These are phyloP conservation scores for Poeciliopsis turrubarensis DNA, from an alignment of 2,113 vertebrate species.

Conservation along the genomic window DNA sequence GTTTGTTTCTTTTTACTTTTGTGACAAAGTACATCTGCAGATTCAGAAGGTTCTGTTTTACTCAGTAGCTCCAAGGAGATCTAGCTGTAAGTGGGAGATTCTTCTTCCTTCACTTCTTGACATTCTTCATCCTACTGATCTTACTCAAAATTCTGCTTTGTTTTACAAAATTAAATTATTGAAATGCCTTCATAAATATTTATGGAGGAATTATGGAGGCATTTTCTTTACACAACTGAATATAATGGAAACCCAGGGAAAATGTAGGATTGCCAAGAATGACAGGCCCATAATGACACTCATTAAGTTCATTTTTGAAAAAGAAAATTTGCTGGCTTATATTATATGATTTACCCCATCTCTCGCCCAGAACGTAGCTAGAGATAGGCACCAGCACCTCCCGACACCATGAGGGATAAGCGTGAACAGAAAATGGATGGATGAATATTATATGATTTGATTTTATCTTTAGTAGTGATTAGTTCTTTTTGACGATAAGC, in stretches of 20 bases:
- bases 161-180: conserved; percentile 55
- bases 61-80: conserved; percentile 9
- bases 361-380: too few species aligned
- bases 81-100: background rate
- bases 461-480: background rate
- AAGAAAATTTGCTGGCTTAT: too few species aligned
- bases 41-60: conserved; percentile 13
- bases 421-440: too few species aligned
- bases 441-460: too few species aligned
- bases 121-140: conserved; percentile 10
- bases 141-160: conserved; percentile 29
- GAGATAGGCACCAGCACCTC: too few species aligned
- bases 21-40: background rate
- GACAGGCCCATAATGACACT: too few species aligned
- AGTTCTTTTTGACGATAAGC: background rate
- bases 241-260: background rate
- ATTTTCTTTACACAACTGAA: background rate
- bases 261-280: too few species aligned
- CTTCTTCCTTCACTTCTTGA: conserved; percentile 21
- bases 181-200: conserved; percentile 54
- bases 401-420: too few species aligned
- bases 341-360: too few species aligned
- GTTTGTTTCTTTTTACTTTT: too few species aligned
- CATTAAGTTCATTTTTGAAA: too few species aligned
- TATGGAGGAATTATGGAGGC: conserved; percentile 15